These are phyloP conservation scores for Peromyscus nudipes DNA, from an alignment of 2,797 vertebrate species.

Conservation along the genomic window DNA sequence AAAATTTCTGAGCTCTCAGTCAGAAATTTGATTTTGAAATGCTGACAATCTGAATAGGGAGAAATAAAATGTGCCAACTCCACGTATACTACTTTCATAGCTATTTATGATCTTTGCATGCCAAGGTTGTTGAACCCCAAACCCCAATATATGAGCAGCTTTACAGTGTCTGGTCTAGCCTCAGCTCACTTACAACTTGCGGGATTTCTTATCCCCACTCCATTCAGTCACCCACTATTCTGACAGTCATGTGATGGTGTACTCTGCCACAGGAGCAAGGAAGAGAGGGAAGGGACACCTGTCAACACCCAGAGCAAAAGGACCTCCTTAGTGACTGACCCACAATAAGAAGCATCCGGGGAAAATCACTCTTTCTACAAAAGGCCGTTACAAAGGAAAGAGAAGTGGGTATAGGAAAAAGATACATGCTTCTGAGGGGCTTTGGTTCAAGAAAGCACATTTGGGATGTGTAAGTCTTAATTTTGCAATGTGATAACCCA, in stretches of 20 bases:
- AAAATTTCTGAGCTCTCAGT: background rate
- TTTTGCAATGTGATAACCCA: background rate
- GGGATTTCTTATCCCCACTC: background rate
- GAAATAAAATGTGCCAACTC: background rate
- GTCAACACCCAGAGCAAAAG: slow-evolving; percentile 44
- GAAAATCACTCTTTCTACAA: background rate
- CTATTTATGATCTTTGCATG: background rate
- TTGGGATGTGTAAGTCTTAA: background rate
- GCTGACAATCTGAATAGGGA: background rate
- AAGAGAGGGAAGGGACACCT: background rate
- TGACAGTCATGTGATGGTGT: background rate
- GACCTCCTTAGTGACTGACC: background rate
- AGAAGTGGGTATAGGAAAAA: background rate
- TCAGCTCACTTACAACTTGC: background rate
- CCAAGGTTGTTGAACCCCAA: background rate
- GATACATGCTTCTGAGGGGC: background rate
- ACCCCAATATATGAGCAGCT: background rate
- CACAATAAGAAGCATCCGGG: background rate
- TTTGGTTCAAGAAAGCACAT: background rate
- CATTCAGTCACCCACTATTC: background rate
- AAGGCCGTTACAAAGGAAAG: background rate
- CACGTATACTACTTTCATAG: background rate
- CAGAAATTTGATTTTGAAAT: slow-evolving; percentile 66
- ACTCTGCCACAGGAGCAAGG: background rate
- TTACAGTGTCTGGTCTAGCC: background rate